These are phyloP conservation scores for Mamestra brassicae DNA, from an alignment of 2,888 invertebrate species.

Conservation along the genomic window DNA sequence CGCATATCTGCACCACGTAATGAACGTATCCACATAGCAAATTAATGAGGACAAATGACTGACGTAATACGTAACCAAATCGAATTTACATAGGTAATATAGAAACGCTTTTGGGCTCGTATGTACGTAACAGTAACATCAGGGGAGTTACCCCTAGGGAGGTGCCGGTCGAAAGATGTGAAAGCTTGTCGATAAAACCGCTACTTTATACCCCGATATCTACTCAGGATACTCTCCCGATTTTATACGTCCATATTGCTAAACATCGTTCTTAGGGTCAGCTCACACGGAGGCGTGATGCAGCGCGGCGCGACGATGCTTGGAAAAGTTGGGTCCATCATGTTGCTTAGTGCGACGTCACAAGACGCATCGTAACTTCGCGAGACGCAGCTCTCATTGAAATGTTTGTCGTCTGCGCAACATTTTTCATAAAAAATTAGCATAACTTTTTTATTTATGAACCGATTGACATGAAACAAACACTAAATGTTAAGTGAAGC, in stretches of 20 bases:
- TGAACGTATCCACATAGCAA: constrained; percentile 42
- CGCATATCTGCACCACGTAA: constrained; percentile 18
- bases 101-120: constrained; percentile 30
- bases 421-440: too few relatives aligned
- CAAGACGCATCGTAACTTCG: too few relatives aligned
- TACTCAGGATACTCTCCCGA: constrained; percentile 46
- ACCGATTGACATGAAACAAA: too few relatives aligned
- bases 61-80: constrained; percentile 40
- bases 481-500: too few relatives aligned
- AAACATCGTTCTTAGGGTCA: constrained; percentile 37
- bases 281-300: not conserved
- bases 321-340: not conserved
- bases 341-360: too few relatives aligned
- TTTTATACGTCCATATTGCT: constrained; percentile 54
- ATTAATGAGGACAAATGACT: constrained; percentile 60
- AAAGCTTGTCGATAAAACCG: constrained; percentile 70
- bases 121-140: constrained; percentile 43
- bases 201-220: constrained; percentile 66
- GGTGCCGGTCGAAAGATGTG: constrained; percentile 59
- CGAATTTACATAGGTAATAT: constrained; percentile 50
- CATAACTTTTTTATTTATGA: too few relatives aligned
- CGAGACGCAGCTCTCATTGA: too few relatives aligned
- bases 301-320: not conserved
- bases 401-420: too few relatives aligned
- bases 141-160: constrained; percentile 63